Evolutionary conservation across 1,140 invertebrate genomes (phyloP).

Genomic region (Macrosteles quadrilineatus): DNA sequence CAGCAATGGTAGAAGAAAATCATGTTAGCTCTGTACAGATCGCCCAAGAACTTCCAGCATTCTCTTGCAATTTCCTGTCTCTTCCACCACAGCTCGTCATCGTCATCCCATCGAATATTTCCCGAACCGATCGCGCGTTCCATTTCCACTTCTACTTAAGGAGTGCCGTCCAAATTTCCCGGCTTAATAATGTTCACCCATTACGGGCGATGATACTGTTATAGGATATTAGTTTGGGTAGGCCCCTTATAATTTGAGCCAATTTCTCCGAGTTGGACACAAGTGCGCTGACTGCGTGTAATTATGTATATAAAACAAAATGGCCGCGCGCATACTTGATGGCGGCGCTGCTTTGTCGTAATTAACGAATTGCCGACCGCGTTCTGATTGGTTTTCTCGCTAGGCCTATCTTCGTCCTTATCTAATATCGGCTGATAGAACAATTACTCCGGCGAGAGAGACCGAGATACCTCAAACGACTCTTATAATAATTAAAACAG

Average conservation of each 20-base stretch:
- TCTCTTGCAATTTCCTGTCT: not conserved
- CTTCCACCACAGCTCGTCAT: constrained; percentile 4
- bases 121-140: not conserved
- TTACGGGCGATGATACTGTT: constrained; percentile 20
- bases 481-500: constrained; percentile 36
- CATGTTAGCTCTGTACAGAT: too few relatives aligned
- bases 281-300: constrained; percentile 14
- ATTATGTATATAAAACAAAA: constrained; percentile 31
- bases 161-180: constrained; percentile 18
- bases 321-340: constrained; percentile 15
- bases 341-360: constrained; percentile 12
- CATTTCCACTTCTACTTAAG: constrained; percentile 25
- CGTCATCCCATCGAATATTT: not conserved
- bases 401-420: constrained; percentile 36
- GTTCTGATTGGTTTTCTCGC: constrained; percentile 35
- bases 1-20: too few relatives aligned
- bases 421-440: constrained; percentile 38
- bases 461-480: constrained; percentile 12
- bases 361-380: constrained; percentile 32
- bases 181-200: constrained; percentile 17
- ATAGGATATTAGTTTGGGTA: constrained; percentile 24
- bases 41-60: too few relatives aligned
- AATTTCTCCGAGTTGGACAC: constrained; percentile 21
- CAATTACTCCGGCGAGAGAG: constrained; percentile 32
- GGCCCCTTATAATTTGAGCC: constrained; percentile 25